Base-by-base conservation (phyloP, 2,113 vertebrate genomes). In the Cyprinodon brontotheroides region DNA sequence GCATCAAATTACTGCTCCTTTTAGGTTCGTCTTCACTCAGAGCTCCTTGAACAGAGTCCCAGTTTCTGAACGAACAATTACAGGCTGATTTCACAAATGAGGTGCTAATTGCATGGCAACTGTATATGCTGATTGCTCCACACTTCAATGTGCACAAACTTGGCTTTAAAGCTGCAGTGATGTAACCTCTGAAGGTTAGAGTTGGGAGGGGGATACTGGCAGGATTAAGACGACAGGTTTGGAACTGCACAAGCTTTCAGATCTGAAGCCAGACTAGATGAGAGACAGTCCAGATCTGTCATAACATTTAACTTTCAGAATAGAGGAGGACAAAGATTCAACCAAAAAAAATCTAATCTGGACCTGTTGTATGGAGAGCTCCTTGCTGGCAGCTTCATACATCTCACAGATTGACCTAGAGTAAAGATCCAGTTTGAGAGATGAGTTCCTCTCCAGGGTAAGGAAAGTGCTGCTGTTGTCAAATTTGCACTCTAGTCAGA, bases 281-380 rank as follows among this genome's bases (percentile, higher is more conserved):
- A 10, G 12, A 62, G 50, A 48, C 4, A 40, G 45, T 17, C 38
- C 20, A 9, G 6, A 66, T 57, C 45, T 41, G 20, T 8, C 38
- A 45, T 22, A 48, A 13, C 12, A 40, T 29, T 62, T 71, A 69
- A 17, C 45, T 45, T 7, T 2, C 0, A 70, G 3, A 74, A 14
- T 17, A 20, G 71, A 8, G 22, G 11, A 50, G 48, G 6, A 13
- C 37, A 1, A 41, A 50, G n/a, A 60, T 29, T 29, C 29, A 41
- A 71, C 2, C 1, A 2, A 1, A 39, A 65, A 22, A 78, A 38
- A 43, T 47, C 66, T 40, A 64, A 37, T 74, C n/a, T 14, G 41
- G 72, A 97, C 96, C 95, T 95, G 84, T 71, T 98, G 29, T 29
- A 29, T 29, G 29, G 29, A 29, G 29, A 29, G 29, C 29, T 29